Evolutionary conservation across 2,113 vertebrate genomes (phyloP).

Genomic region (Microcebus murinus): DNA sequence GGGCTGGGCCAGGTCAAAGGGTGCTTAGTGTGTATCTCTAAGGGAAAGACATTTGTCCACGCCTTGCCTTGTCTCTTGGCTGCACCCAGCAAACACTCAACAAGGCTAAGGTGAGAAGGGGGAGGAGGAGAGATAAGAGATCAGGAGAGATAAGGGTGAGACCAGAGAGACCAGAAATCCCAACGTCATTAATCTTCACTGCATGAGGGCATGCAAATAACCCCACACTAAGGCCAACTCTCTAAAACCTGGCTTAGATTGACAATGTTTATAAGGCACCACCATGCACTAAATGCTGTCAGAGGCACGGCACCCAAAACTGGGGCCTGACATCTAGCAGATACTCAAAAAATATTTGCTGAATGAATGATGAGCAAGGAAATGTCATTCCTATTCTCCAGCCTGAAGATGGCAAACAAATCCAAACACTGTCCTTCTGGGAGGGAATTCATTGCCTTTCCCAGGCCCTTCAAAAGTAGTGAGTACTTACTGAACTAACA

Average conservation of each 20-base stretch:
- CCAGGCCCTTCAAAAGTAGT: not conserved
- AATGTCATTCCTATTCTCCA: not conserved
- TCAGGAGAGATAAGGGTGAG: not conserved
- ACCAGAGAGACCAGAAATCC: not conserved
- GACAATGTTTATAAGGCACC: not conserved
- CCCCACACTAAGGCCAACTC: not conserved
- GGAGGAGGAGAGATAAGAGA: not conserved
- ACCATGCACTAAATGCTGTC: not conserved
- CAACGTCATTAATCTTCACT: not conserved
- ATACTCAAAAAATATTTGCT: not conserved
- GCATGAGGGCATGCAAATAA: not conserved
- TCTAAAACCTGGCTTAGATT: not conserved
- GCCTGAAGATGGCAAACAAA: not conserved
- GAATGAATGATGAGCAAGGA: not conserved
- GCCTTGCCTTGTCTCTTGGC: not conserved
- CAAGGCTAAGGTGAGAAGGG: not conserved
- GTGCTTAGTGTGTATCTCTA: not conserved
- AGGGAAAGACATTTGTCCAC: not conserved
- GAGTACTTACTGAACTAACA: not conserved
- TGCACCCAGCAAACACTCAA: not conserved
- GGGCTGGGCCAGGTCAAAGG: not conserved
- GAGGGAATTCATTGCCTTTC: not conserved
- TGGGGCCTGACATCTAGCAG: not conserved
- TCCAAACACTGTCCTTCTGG: not conserved
- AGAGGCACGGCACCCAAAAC: not conserved